A percentile compares a stretch with the other conserved stretches of the same genome.
Conservation (phyloP, 2,797 vertebrate species). For the Aldrovandia affinis region DNA sequence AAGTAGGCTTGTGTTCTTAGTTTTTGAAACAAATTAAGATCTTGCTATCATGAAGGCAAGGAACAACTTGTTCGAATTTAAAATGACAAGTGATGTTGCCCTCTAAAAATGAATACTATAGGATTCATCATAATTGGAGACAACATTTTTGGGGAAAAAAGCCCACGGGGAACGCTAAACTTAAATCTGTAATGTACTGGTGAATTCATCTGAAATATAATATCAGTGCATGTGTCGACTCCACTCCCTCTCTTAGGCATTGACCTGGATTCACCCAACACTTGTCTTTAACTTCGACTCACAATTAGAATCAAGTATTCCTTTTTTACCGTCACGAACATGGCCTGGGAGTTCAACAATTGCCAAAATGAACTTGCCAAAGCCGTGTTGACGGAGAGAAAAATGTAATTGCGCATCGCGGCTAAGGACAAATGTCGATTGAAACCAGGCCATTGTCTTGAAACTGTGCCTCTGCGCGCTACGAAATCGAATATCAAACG, state of each 20-base stretch:
- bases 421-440: too few relatives aligned
- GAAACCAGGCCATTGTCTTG: neutral
- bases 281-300: neutral
- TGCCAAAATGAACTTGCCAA: neutral
- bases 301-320: neutral
- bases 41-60: neutral
- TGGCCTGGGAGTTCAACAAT: too few relatives aligned
- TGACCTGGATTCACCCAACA: neutral
- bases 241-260: neutral
- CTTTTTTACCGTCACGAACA: neutral
- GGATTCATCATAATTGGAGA: neutral
- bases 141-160: neutral
- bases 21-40: neutral
- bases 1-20: neutral
- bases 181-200: neutral
- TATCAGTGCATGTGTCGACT: neutral
- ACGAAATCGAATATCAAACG: neutral
- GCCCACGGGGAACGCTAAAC: neutral
- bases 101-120: neutral
- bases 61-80: neutral
- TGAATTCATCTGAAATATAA: neutral
- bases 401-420: too few relatives aligned
- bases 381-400: neutral
- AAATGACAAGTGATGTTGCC: neutral
- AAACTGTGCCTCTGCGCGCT: neutral